phyloP scores from a whole-genome alignment of 2,888 invertebrate genomes.

The Drosophila diplacantha region DNA sequence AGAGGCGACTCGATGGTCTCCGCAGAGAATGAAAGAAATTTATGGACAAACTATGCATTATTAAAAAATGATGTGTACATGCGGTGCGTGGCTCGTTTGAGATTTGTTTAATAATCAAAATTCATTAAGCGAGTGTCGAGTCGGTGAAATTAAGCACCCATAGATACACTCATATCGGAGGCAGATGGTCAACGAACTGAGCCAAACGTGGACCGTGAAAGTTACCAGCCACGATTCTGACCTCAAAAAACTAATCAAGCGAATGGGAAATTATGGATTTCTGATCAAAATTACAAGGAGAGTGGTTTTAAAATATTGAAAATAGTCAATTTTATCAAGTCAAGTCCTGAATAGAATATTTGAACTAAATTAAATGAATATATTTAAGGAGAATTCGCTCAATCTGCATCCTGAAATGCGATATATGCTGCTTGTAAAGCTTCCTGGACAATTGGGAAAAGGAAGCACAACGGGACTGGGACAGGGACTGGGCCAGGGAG shows the following conservation, averaged over 20 bases:
- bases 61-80: conserved; percentile 74
- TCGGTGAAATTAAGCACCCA: conserved; percentile 69
- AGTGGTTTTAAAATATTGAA: background rate
- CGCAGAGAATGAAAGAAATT: conserved; percentile 66
- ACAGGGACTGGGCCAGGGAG: background rate
- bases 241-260: conserved; percentile 45
- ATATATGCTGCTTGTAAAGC: conserved; percentile 66
- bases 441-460: conserved; percentile 42
- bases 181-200: conserved; percentile 66
- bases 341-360: background rate
- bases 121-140: conserved; percentile 59
- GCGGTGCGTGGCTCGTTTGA: conserved; percentile 60
- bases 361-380: background rate
- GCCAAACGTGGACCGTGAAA: conserved; percentile 61
- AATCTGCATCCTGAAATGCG: conserved; percentile 43
- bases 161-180: conserved; percentile 40
- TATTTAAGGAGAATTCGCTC: background rate
- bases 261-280: background rate
- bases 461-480: conserved; percentile 24
- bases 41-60: conserved; percentile 72
- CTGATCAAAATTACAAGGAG: background rate
- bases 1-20: background rate
- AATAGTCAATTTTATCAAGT: background rate
- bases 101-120: conserved; percentile 71
- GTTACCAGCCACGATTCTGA: conserved; percentile 66